Conservation (phyloP, 2,888 invertebrate genomes). For the Mayetiola destructor region DNA sequence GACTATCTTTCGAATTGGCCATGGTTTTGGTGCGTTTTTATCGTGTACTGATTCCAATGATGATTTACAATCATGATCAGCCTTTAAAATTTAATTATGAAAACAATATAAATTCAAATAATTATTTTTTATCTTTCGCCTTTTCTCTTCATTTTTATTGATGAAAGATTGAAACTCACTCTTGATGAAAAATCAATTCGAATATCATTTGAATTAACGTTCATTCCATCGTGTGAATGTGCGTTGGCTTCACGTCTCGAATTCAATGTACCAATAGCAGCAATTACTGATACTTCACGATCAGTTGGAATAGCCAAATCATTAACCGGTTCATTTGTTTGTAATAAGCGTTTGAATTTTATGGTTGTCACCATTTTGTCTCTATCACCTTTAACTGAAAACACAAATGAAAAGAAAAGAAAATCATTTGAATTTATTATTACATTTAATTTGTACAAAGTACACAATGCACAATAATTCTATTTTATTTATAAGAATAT, state of each 20-base stretch:
- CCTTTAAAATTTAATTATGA: conserved; percentile 34
- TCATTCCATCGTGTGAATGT: conserved; percentile 42
- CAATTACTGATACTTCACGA: conserved; percentile 63
- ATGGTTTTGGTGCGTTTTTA: conserved; percentile 45
- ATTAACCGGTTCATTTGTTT: conserved; percentile 56
- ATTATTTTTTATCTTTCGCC: too few species aligned
- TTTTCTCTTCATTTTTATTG: not conserved
- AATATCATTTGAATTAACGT: conserved; percentile 43
- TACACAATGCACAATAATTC: too few species aligned
- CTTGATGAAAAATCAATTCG: conserved; percentile 61
- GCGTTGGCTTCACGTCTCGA: conserved; percentile 68
- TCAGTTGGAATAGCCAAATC: conserved; percentile 55
- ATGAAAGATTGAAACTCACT: conserved; percentile 27
- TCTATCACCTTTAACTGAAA: conserved; percentile 52
- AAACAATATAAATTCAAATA: not conserved
- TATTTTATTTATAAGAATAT: too few species aligned
- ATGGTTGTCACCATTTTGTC: conserved; percentile 68
- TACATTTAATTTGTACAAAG: not conserved
- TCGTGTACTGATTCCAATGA: conserved; percentile 48
- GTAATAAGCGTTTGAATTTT: conserved; percentile 61
- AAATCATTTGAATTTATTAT: not conserved
- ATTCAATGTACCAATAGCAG: conserved; percentile 76
- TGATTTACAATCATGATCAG: conserved; percentile 58
- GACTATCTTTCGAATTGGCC: conserved; percentile 52
- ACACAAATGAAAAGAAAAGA: not conserved